Conservation (phyloP, 2,113 vertebrate species). For the Indicator indicator region DNA sequence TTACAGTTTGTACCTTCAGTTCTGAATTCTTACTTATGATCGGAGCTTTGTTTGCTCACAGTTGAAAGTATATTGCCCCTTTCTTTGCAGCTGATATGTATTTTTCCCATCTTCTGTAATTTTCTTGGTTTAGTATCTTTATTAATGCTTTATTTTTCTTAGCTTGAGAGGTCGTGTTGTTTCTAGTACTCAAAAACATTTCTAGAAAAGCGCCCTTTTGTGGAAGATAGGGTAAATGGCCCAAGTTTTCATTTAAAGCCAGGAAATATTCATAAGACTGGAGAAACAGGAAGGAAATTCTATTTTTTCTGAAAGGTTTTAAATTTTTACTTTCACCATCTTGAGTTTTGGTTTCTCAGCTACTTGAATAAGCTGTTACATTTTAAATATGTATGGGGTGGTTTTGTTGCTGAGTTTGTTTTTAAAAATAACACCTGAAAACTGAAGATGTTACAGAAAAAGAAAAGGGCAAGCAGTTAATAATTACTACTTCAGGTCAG, state of each 20-base stretch:
- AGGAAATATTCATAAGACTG: neutral
- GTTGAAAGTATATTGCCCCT: neutral
- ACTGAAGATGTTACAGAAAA: neutral
- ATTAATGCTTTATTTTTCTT: neutral
- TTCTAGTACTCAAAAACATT: neutral
- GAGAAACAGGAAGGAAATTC: neutral
- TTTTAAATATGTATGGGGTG: neutral
- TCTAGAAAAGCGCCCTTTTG: neutral
- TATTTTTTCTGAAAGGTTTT: neutral
- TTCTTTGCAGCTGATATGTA: neutral
- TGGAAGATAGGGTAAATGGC: neutral
- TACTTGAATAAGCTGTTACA: neutral
- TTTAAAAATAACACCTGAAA: neutral
- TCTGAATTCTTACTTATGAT: conserved; percentile 20
- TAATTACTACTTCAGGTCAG: neutral
- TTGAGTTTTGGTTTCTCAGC: neutral
- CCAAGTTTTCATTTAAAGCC: neutral
- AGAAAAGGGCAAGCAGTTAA: neutral
- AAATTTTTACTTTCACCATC: neutral
- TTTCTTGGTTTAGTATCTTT: neutral
- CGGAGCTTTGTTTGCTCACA: neutral
- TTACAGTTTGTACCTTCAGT: conserved; percentile 51
- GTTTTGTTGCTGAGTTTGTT: too few species aligned
- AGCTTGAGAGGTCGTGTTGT: neutral
- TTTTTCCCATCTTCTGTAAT: neutral